Conservation (phyloP, 2,888 invertebrate genomes). For the Calephelis perditalis region DNA sequence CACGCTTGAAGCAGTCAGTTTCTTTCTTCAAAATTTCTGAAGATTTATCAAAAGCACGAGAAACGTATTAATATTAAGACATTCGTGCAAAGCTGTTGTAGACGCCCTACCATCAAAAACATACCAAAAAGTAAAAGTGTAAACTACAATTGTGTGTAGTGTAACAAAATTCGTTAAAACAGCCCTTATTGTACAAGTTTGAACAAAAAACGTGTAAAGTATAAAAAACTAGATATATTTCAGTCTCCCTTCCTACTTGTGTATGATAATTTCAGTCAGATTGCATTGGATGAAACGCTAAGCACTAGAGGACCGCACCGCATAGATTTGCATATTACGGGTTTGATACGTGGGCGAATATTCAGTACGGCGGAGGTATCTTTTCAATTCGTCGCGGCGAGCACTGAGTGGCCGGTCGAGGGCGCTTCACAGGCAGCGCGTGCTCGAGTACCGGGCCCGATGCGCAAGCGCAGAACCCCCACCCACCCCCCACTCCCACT, state of each 20-base stretch:
- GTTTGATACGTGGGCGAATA: constrained; percentile 76
- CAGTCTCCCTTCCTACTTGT: constrained; percentile 50
- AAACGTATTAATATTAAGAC: too few species aligned
- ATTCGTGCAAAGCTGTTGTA: too few species aligned
- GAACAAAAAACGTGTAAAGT: constrained; percentile 20
- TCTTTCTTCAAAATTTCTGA: too few species aligned
- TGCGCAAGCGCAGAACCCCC: constrained; percentile 58
- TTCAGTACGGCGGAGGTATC: constrained; percentile 73
- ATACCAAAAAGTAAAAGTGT: too few species aligned
- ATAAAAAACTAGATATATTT: constrained; percentile 31
- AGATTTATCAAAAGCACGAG: too few species aligned
- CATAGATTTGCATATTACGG: constrained; percentile 76
- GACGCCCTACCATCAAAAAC: too few species aligned
- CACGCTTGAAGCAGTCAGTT: too few species aligned
- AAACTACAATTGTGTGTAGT: too few species aligned
- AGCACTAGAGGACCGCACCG: constrained; percentile 71
- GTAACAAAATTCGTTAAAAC: too few species aligned
- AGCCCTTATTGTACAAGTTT: constrained; percentile 15
- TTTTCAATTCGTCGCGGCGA: constrained; percentile 73
- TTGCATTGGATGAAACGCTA: constrained; percentile 69
- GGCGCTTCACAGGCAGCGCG: constrained; percentile 67
- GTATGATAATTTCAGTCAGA: constrained; percentile 66
- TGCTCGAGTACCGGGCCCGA: constrained; percentile 61
- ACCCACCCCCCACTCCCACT: constrained; percentile 30
- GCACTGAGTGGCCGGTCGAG: constrained; percentile 64